A percentile compares a stretch with the other conserved stretches of the same genome.
Conservation (phyloP, 2,113 vertebrate species). For the Coregonus clupeaformis region DNA sequence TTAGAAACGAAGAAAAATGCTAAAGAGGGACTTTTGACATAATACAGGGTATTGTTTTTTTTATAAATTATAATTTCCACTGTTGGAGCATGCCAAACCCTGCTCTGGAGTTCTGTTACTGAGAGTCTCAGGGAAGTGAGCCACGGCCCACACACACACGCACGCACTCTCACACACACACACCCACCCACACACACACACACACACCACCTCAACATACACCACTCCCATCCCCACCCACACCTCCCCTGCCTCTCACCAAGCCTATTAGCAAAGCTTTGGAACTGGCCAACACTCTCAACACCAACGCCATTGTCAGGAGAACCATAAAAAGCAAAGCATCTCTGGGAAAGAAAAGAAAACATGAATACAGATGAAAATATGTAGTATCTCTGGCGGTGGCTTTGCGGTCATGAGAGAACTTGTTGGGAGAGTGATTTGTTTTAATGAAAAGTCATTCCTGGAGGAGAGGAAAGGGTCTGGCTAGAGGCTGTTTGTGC, state of each 20-base stretch:
- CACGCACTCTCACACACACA: neutral
- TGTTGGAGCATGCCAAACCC: conserved; percentile 22
- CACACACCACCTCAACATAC: neutral
- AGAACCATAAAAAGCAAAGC: conserved; percentile 28
- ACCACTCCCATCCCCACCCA: neutral
- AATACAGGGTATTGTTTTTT: conserved; percentile 34
- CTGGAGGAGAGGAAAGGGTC: conserved; percentile 26
- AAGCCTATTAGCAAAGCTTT: conserved; percentile 26
- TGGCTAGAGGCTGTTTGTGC: conserved; percentile 46
- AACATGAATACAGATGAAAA: conserved; percentile 20
- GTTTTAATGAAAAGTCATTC: conserved; percentile 50
- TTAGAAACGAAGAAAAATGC: neutral
- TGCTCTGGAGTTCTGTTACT: conserved; percentile 16
- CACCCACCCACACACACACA: neutral
- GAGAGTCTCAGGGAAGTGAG: neutral
- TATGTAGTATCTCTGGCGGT: conserved; percentile 14
- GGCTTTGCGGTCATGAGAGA: conserved; percentile 36
- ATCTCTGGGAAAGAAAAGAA: conserved; percentile 1
- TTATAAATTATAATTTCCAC: conserved; percentile 39
- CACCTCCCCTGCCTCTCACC: neutral
- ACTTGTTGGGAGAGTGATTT: conserved; percentile 34
- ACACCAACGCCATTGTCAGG: conserved; percentile 22
- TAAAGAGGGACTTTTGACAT: conserved; percentile 16
- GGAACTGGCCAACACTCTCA: conserved; percentile 12
- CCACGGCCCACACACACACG: neutral